Base-by-base conservation (phyloP, 2,888 invertebrate species). In the Temnothorax rugatulus region DNA sequence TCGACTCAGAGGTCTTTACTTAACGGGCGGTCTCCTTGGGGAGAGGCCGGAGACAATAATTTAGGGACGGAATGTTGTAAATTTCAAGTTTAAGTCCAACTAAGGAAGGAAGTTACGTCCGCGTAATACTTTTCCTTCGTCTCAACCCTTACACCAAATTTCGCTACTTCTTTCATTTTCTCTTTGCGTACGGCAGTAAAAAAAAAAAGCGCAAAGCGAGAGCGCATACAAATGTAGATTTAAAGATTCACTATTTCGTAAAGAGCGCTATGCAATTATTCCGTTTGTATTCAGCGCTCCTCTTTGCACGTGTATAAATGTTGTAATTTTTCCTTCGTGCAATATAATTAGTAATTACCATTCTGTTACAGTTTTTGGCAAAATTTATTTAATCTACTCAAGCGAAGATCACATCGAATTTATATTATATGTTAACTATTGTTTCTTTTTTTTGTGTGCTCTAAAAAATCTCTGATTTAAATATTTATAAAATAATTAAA, bases 1-100 rank as follows among this genome's bases (percentile, higher is more conserved):
- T 88, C 88, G 89, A 90, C 90, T 90, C 87, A 82, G 76, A 82
- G n/a, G 15, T 21, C 47, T 79, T 74, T 47, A 59, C 47, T 64
- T 47, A 73, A 83, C 79, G 86, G 88, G 18, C 84, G 87, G 76
- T 87, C 88, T 87, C 88, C 88, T 89, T 29, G 25, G 86, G 69
- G 89, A 83, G 74, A 84, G 89, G 88, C 90, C 88, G 87, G 88
- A 90, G 91, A 93, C 92, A 91, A 93, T 94, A 93, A 93, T 91
- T 93, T 92, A 92, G 79, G 87, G 61, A 84, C 18, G 74, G 50
- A 82, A 89, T 92, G 90, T 61, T 81, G 93, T 94, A 94, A 93
- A 93, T 93, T 94, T 87, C 90, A 90, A 91, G 93, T 92, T 93
- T 93, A 93, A 93, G 93, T 93, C 92, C 92, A 91, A 90, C 92